Evolutionary conservation across 1,140 invertebrate species (phyloP).

Genomic region (Ditylenchus dipsaci): DNA sequence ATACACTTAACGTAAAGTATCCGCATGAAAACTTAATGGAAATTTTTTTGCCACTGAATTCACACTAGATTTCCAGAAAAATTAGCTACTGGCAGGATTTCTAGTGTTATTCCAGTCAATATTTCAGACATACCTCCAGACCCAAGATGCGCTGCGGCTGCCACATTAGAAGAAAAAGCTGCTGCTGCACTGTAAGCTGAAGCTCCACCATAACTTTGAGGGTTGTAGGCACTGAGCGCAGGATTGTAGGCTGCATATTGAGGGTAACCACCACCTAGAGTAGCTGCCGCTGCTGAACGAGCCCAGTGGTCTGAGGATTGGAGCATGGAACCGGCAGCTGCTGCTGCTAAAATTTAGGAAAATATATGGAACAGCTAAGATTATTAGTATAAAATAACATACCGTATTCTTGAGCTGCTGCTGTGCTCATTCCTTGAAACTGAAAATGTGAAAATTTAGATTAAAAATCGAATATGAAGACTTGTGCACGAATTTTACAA

Average conservation of each 20-base stretch:
- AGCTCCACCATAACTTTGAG: neutral
- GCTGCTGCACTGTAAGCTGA: neutral
- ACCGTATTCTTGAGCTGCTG: constrained; percentile 1
- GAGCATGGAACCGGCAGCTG: constrained; percentile 1
- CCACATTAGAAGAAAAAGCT: neutral
- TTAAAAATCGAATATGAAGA: no score
- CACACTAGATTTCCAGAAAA: no score
- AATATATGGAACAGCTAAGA: no score
- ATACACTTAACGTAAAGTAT: no score
- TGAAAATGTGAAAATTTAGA: neutral
- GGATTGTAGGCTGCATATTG: neutral
- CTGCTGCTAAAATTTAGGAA: neutral
- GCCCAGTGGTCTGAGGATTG: constrained; percentile 1
- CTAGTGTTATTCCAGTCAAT: no score
- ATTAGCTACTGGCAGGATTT: no score
- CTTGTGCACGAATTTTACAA: no score
- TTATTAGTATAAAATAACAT: no score
- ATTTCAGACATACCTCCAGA: neutral
- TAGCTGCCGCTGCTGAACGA: neutral
- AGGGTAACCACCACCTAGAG: neutral
- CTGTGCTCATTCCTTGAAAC: constrained; percentile 3
- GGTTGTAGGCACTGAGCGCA: neutral
- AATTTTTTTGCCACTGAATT: no score
- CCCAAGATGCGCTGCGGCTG: neutral
- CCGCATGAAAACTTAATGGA: no score